Conservation (phyloP, 2,113 vertebrate genomes). For the Xenopus tropicalis region DNA sequence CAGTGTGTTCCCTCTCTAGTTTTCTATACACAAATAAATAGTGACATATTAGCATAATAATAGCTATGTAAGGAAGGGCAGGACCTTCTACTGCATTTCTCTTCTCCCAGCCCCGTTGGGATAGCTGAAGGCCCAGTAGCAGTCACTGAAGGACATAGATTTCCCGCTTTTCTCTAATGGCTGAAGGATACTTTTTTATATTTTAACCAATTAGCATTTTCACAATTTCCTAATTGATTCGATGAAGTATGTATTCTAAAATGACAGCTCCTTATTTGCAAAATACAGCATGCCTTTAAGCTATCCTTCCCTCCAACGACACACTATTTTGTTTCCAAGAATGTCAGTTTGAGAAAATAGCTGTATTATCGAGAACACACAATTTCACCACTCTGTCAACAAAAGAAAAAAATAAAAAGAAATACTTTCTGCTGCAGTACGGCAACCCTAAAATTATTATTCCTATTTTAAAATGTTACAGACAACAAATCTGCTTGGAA, state of each 20-base stretch:
- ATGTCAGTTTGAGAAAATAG: not conserved
- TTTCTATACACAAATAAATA: no score
- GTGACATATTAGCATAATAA: no score
- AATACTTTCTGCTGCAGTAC: not conserved
- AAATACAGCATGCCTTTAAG: not conserved
- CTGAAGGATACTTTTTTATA: no score
- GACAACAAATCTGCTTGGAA: not conserved
- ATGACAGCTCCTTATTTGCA: not conserved
- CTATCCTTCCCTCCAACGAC: not conserved
- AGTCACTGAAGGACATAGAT: no score
- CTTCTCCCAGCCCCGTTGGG: no score
- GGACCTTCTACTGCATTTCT: no score
- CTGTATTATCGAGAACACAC: not conserved
- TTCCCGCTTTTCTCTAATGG: no score
- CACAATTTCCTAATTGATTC: not conserved
- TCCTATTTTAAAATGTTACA: slow-evolving; percentile 9
- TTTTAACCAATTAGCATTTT: not conserved
- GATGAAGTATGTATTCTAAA: not conserved
- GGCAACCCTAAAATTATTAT: not conserved
- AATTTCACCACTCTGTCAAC: not conserved
- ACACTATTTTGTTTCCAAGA: no score
- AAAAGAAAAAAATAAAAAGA: not conserved
- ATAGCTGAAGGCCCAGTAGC: no score
- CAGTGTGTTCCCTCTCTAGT: no score
- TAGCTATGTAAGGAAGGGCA: no score